Conservation (phyloP, 2,888 invertebrate species). For the Dexiosoma caninum region DNA sequence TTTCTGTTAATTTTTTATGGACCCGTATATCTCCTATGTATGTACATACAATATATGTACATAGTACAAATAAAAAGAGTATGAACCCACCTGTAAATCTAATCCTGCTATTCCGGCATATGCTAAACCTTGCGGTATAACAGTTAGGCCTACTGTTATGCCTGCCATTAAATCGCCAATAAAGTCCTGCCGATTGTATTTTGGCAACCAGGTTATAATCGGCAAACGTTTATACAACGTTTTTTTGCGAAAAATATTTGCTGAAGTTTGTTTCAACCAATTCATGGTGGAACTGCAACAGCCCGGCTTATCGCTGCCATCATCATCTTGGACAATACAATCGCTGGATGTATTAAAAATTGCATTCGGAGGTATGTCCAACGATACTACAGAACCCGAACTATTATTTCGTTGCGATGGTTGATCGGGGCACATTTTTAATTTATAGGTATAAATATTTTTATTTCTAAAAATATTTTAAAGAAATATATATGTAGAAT, state of each 20-base stretch:
- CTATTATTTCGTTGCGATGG: conserved; percentile 63
- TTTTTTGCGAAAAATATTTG: conserved; percentile 83
- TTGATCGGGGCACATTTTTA: conserved; percentile 60
- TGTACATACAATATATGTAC: too few relatives aligned
- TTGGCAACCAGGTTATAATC: conserved; percentile 87
- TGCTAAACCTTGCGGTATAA: conserved; percentile 88
- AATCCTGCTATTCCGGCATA: conserved; percentile 89
- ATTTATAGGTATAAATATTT: too few relatives aligned
- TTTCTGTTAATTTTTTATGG: too few relatives aligned
- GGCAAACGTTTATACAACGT: conserved; percentile 87
- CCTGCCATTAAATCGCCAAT: conserved; percentile 94
- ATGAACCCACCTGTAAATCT: conserved; percentile 82
- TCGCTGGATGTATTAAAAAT: conserved; percentile 74
- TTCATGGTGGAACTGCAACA: conserved; percentile 69
- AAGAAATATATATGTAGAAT: background rate
- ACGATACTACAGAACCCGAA: conserved; percentile 71
- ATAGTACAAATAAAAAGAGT: too few relatives aligned
- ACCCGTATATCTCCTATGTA: too few relatives aligned
- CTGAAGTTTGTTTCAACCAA: conserved; percentile 75
- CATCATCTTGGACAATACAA: conserved; percentile 79
- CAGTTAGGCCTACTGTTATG: conserved; percentile 86
- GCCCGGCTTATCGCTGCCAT: conserved; percentile 68
- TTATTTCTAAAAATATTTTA: conserved; percentile 24
- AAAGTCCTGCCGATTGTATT: conserved; percentile 85
- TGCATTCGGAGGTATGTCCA: conserved; percentile 76